Base-by-base conservation (phyloP, 2,888 invertebrate genomes). In the Aspidiotus rigidus region DNA sequence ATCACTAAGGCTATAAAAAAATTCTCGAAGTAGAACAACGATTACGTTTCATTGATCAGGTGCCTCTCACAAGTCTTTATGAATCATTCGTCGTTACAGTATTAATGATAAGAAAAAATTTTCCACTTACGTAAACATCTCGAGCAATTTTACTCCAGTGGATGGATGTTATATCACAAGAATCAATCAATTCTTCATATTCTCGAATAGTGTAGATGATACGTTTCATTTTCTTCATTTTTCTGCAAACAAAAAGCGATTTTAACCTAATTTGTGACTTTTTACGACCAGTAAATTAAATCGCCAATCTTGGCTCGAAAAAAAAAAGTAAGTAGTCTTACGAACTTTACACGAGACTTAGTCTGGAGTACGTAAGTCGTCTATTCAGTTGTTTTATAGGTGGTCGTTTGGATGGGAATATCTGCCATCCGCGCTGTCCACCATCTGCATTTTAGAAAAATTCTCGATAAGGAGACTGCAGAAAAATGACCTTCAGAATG, bases 91-190 rank as follows among this genome's bases (percentile, higher is more conserved):
- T 53, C 11, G 2, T n/a, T n/a, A 5, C 3, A 53, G 11, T 11
- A 53, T 15, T 53, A 15, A 53, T 15, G 11, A 53, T n/a, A 53
- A 53, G 5, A 53, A 53, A 5, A 53, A 53, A 15, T 11, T 15
- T 5, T 28, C 5, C 28, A 73, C 75, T 77, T 78, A 93, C 93
- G 82, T 87, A 83, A 71, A 97, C 89, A 77, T 95, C 92, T 73
- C 84, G 83, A 0, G 94, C 95, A 67, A 98, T 93, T 72, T 83
- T 81, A 56, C 88, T 86, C 94, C 96, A 98, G 73, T 96, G 92
- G 56, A 86, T 84, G 78, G 89, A 88, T 0, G 89, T 87, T 91
- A 97, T 95, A 77, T 97, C 93, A 70, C 93, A 90, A 0, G 96
- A 96, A 77, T 98, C 97, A 73, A 95, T 80, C 0, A 98, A 81